A percentile compares a stretch with the other conserved stretches of the same genome.
Evolutionary conservation across 1,140 invertebrate species (phyloP).

Genomic region (Augochlora pura): DNA sequence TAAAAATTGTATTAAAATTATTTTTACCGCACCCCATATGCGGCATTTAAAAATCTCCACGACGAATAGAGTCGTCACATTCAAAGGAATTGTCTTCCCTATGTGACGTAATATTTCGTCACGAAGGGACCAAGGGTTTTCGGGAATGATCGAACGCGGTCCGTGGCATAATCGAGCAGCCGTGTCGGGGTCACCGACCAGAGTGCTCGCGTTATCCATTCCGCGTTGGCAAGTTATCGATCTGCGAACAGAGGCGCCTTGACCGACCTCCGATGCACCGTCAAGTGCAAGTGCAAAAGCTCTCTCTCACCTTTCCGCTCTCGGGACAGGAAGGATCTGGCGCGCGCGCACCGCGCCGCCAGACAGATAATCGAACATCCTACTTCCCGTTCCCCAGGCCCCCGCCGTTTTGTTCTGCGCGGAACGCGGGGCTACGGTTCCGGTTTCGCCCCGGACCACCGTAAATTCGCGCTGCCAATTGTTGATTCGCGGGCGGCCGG

Average conservation of each 20-base stretch:
- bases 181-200: slow-evolving; percentile 68
- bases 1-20: no score
- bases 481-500: background rate
- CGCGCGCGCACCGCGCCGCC: slow-evolving; percentile 30
- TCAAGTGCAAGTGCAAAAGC: slow-evolving; percentile 79
- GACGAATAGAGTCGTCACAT: no score
- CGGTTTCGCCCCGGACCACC: no score
- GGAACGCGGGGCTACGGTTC: no score
- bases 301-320: slow-evolving; percentile 49
- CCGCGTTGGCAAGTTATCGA: slow-evolving; percentile 77
- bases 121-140: background rate
- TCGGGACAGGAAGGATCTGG: slow-evolving; percentile 16
- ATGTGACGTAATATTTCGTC: no score
- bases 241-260: slow-evolving; percentile 75
- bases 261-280: slow-evolving; percentile 75
- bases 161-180: slow-evolving; percentile 33
- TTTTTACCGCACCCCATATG: no score
- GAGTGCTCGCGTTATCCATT: slow-evolving; percentile 71
- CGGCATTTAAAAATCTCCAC: no score
- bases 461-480: background rate
- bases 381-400: background rate
- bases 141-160: background rate
- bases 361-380: slow-evolving; percentile 24
- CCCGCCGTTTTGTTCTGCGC: background rate
- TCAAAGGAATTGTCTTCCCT: no score